phyloP scores from a whole-genome alignment of 2,113 vertebrate genomes.

The Mormyrus lacerda region DNA sequence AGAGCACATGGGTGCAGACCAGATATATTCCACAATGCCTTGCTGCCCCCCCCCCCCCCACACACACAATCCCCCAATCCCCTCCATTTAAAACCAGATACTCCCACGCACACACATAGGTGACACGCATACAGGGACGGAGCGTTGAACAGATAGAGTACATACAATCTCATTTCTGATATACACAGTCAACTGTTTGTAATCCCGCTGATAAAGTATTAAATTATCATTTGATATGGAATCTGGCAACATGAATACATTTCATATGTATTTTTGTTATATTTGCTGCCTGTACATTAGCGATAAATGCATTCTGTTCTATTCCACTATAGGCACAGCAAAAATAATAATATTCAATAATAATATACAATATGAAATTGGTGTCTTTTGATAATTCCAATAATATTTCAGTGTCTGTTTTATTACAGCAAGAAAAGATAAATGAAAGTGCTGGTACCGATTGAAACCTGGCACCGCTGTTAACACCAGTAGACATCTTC shows the following conservation, averaged over 20 bases:
- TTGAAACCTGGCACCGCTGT: not conserved
- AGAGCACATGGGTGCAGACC: slow-evolving; percentile 19
- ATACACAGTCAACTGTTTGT: not conserved
- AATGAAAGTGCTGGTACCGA: not conserved
- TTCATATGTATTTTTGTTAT: not conserved
- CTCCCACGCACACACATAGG: not conserved
- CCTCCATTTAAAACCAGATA: not conserved
- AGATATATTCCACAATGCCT: slow-evolving; percentile 25
- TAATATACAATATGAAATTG: not conserved
- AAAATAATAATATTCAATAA: not conserved
- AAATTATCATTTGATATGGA: not conserved
- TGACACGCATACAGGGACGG: not conserved
- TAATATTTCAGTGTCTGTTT: not conserved
- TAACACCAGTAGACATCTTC: not conserved
- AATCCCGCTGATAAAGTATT: not conserved
- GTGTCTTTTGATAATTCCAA: not conserved
- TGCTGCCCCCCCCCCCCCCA: slow-evolving; percentile 21
- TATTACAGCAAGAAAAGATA: not conserved
- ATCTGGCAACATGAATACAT: not conserved
- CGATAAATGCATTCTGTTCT: not conserved
- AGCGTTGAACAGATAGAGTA: not conserved
- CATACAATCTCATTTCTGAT: not conserved
- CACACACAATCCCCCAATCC: slow-evolving; percentile 15
- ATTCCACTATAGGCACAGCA: not conserved
- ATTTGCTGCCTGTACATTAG: not conserved